phyloP scores from a whole-genome alignment of 2,797 vertebrate genomes.

The Zonotrichia albicollis region DNA sequence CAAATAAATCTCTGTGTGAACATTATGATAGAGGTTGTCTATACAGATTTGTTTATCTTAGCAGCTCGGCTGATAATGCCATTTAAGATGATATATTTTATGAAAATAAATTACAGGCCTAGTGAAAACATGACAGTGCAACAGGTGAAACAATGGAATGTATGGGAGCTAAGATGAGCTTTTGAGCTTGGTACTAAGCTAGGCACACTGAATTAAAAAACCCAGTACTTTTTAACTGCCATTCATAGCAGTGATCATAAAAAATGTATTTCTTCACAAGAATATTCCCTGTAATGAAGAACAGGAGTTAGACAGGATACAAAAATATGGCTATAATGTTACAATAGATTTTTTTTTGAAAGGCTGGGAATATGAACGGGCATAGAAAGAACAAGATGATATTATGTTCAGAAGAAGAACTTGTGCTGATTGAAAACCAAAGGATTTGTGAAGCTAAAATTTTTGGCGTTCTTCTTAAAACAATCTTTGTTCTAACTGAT shows the following conservation, averaged over 20 bases:
- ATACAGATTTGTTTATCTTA: slow-evolving; percentile 52
- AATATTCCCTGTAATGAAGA: neutral
- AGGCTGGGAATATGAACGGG: neutral
- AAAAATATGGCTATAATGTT: neutral
- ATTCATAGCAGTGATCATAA: neutral
- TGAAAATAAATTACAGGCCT: slow-evolving; percentile 33
- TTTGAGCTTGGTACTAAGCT: neutral
- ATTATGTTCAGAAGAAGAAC: neutral
- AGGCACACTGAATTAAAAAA: neutral
- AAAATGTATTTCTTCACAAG: neutral
- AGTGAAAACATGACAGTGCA: neutral
- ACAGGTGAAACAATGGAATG: neutral
- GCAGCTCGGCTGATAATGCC: slow-evolving; percentile 10
- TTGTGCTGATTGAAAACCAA: neutral
- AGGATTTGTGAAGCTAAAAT: neutral
- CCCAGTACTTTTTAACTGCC: neutral
- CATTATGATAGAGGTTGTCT: slow-evolving; percentile 7
- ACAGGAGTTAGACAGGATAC: neutral
- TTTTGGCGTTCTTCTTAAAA: neutral
- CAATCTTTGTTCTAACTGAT: neutral
- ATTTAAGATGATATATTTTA: slow-evolving; percentile 40
- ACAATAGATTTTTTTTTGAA: neutral
- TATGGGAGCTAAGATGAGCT: neutral
- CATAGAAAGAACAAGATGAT: neutral
- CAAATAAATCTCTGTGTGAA: slow-evolving; percentile 44